These are phyloP conservation scores for Abrostola tripartita DNA, from an alignment of 2,888 invertebrate genomes.

Conservation along the genomic window DNA sequence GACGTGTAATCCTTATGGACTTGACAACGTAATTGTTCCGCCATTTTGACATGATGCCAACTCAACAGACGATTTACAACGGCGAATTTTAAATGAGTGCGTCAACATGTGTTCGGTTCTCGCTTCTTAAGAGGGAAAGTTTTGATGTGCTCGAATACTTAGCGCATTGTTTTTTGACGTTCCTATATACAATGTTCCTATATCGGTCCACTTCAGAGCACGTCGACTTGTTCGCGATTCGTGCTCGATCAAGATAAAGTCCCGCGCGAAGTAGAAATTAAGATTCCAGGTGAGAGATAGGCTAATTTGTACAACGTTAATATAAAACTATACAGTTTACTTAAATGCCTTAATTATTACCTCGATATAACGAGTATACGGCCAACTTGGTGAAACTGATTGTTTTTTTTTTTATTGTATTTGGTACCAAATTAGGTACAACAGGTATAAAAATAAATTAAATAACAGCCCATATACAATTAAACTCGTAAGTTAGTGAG, in stretches of 20 bases:
- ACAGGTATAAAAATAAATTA: too few species aligned
- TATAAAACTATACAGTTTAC: constrained; percentile 49
- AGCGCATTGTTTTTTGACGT: constrained; percentile 32
- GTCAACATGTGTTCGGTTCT: constrained; percentile 49
- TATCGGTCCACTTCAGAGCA: constrained; percentile 23
- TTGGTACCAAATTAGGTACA: too few species aligned
- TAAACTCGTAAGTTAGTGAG: too few species aligned
- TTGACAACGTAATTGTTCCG: constrained; percentile 75
- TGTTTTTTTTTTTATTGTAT: not conserved
- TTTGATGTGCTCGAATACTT: constrained; percentile 44
- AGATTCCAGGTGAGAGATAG: constrained; percentile 49
- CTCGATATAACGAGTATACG: constrained; percentile 20
- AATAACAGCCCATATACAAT: too few species aligned
- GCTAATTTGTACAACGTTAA: constrained; percentile 49
- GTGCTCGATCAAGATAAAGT: constrained; percentile 50
- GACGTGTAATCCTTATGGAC: constrained; percentile 69
- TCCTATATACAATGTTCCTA: constrained; percentile 3
- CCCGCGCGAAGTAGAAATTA: constrained; percentile 53
- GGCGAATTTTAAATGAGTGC: constrained; percentile 61
- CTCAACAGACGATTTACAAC: constrained; percentile 60
- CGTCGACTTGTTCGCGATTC: constrained; percentile 36
- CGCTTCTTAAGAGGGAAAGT: constrained; percentile 43
- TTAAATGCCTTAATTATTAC: constrained; percentile 49
- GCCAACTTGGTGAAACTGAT: constrained; percentile 3
- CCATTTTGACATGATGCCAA: constrained; percentile 76